Evolutionary conservation across 2,113 vertebrate genomes (phyloP).

Genomic region (Trinectes maculatus): DNA sequence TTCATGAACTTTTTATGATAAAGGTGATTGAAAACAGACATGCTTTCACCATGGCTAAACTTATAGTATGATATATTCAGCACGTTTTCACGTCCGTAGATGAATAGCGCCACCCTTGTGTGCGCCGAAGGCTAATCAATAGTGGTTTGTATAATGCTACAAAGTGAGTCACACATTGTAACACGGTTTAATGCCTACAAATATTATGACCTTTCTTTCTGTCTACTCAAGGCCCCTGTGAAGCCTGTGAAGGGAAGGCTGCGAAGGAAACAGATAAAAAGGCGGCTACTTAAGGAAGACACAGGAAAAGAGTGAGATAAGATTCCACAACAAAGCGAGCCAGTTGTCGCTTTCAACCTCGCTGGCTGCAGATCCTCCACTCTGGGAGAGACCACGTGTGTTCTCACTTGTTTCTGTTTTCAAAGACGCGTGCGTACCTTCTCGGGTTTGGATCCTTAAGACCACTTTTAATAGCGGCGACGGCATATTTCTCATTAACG

Average conservation of each 20-base stretch:
- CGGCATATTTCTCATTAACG: conserved; percentile 54
- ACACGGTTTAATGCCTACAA: conserved; percentile 15
- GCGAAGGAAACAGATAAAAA: conserved; percentile 25
- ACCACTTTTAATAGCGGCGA: conserved; percentile 39
- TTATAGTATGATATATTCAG: conserved; percentile 16
- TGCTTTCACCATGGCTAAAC: neutral
- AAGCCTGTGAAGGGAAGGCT: conserved; percentile 31
- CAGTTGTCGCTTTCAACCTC: conserved; percentile 23
- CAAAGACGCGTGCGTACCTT: conserved; percentile 36
- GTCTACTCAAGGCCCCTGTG: conserved; percentile 40
- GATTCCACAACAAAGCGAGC: conserved; percentile 14
- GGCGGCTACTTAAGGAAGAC: conserved; percentile 4
- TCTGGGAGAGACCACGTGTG: conserved; percentile 9
- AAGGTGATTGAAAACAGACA: no score
- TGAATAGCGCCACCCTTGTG: conserved; percentile 6
- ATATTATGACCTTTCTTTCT: conserved; percentile 15
- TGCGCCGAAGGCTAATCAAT: conserved; percentile 23
- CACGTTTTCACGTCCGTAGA: conserved; percentile 16
- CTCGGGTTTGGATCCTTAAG: conserved; percentile 43
- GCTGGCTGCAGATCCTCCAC: conserved; percentile 10
- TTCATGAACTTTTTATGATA: neutral
- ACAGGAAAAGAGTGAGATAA: conserved; percentile 28
- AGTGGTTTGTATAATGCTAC: conserved; percentile 32
- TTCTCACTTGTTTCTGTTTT: conserved; percentile 33
- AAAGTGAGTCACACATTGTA: conserved; percentile 29